Conservation (phyloP, 2,888 invertebrate species). For the Chelonus formosanus region DNA sequence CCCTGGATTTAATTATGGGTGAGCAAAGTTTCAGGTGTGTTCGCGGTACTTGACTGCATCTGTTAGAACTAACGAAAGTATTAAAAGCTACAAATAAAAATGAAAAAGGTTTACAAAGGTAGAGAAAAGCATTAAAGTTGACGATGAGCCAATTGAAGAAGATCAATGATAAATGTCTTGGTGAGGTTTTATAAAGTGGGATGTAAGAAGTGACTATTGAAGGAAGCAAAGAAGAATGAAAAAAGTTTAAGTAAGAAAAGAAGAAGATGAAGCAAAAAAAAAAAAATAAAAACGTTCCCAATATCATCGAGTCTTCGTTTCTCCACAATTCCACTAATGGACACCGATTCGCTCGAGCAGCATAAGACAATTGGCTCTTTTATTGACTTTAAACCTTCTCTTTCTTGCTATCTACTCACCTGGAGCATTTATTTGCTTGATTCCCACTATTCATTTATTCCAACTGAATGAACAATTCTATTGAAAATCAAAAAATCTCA, state of each 20-base stretch:
- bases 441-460: constrained; percentile 7
- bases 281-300: constrained; percentile 1
- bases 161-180: constrained; percentile 11
- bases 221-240: background rate
- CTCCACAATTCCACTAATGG: constrained; percentile 44
- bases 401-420: background rate
- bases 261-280: background rate
- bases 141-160: constrained; percentile 12
- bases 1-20: constrained; percentile 72
- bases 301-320: constrained; percentile 19
- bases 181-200: constrained; percentile 10
- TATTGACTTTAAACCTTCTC: constrained; percentile 20
- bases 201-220: constrained; percentile 19
- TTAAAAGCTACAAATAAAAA: constrained; percentile 7
- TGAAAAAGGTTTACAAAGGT: background rate
- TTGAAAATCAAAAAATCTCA: background rate
- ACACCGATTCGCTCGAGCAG: constrained; percentile 39
- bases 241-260: background rate
- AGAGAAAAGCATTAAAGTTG: constrained; percentile 12
- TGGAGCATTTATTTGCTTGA: background rate
- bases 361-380: constrained; percentile 47
- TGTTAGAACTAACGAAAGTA: constrained; percentile 5
- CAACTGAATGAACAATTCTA: background rate
- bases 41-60: constrained; percentile 53
- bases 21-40: constrained; percentile 92